A percentile compares a stretch with the other conserved stretches of the same genome.
These are phyloP conservation scores for Coelopa pilipes DNA, from an alignment of 2,888 invertebrate genomes.

Conservation along the genomic window DNA sequence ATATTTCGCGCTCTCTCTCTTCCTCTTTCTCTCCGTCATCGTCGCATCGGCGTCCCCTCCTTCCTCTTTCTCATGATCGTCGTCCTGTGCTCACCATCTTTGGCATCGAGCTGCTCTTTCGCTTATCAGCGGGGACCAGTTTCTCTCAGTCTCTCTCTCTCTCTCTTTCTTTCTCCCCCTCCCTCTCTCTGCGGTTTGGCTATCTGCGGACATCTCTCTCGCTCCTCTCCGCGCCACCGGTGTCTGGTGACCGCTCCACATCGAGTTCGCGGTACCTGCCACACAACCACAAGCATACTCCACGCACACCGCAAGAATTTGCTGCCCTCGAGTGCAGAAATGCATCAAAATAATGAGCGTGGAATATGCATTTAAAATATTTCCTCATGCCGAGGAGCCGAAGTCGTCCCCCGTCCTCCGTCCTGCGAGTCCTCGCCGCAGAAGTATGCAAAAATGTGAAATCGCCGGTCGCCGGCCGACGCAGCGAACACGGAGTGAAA, in stretches of 20 bases:
- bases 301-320: conserved; percentile 17
- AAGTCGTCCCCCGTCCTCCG: not conserved
- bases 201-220: too few relatives aligned
- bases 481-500: not conserved
- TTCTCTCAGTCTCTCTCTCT: not conserved
- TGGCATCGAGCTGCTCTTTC: too few relatives aligned
- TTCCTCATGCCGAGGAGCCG: conserved; percentile 15
- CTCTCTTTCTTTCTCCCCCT: not conserved
- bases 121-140: too few relatives aligned
- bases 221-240: not conserved
- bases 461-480: not conserved
- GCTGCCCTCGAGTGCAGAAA: conserved; percentile 35
- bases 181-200: not conserved
- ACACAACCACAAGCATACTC: not conserved
- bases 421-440: not conserved
- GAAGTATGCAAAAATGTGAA: not conserved
- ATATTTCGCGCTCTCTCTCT: conserved; percentile 17
- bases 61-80: not conserved
- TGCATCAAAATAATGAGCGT: conserved; percentile 43
- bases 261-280: not conserved
- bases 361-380: conserved; percentile 42
- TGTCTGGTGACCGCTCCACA: not conserved
- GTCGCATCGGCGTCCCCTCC: not conserved
- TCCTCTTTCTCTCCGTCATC: not conserved
- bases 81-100: not conserved